These are phyloP conservation scores for Corapipo altera DNA, from an alignment of 2,113 vertebrate genomes.

Conservation along the genomic window DNA sequence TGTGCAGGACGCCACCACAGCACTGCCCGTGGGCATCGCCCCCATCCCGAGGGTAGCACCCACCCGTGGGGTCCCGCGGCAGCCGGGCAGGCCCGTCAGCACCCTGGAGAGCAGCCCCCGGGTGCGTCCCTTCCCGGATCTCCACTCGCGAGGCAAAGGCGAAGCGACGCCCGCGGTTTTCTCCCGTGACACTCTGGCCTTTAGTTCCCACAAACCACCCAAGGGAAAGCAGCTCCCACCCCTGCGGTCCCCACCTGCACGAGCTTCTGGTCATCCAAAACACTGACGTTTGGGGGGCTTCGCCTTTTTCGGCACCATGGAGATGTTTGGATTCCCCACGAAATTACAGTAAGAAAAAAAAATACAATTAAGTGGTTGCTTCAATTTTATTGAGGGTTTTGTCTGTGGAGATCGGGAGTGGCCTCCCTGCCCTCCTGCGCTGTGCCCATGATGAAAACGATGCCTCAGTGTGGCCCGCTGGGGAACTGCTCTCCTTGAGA, in stretches of 20 bases:
- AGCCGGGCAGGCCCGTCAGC: not conserved
- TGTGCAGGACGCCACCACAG: not conserved
- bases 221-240: not conserved
- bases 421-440: not conserved
- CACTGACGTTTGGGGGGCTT: not conserved
- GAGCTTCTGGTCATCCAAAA: not conserved
- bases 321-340: not conserved
- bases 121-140: not conserved
- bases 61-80: fast-evolving
- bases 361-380: not conserved
- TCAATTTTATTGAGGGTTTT: not conserved
- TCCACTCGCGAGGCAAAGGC: fast-evolving
- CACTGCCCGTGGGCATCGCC: fast-evolving
- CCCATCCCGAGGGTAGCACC: not conserved
- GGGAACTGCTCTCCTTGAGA: not conserved
- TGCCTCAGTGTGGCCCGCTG: constrained; percentile 9
- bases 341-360: not conserved
- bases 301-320: fast-evolving
- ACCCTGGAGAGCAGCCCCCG: not conserved
- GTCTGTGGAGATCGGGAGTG: not conserved
- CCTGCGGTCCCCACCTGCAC: fast-evolving
- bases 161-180: not conserved
- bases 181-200: no score
- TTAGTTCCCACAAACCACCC: not conserved
- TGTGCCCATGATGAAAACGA: not conserved